phyloP scores from a whole-genome alignment of 2,888 invertebrate genomes.

The Criorhina ranunculi region DNA sequence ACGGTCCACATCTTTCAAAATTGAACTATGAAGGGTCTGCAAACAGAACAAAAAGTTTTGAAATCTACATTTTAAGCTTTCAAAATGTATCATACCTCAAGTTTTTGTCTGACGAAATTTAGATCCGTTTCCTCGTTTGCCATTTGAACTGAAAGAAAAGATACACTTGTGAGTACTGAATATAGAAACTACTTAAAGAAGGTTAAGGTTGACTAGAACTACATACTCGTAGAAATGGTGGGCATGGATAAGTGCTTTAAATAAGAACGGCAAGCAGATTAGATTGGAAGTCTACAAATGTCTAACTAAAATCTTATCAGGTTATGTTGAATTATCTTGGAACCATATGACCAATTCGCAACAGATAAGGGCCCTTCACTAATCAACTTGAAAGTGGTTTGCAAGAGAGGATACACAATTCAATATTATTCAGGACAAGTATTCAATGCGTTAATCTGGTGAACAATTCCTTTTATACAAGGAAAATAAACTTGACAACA shows the following conservation, averaged over 20 bases:
- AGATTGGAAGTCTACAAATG: conserved; percentile 6
- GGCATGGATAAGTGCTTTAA: background rate
- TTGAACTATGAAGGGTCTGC: conserved; percentile 79
- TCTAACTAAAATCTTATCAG: background rate
- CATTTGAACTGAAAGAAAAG: conserved; percentile 24
- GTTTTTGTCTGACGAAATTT: conserved; percentile 48
- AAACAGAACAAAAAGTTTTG: background rate
- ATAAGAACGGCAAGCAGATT: background rate
- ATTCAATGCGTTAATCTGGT: no score
- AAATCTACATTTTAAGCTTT: background rate
- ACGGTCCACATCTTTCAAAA: conserved; percentile 81
- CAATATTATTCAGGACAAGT: no score
- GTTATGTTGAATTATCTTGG: background rate
- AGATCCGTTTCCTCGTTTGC: conserved; percentile 41
- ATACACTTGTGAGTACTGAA: background rate
- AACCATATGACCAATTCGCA: no score
- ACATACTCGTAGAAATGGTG: no score
- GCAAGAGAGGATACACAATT: no score
- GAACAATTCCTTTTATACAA: no score
- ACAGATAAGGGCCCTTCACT: background rate
- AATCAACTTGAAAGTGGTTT: background rate
- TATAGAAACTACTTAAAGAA: background rate
- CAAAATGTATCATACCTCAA: no score
- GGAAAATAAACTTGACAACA: no score
- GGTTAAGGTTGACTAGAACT: no score